phyloP scores from a whole-genome alignment of 2,797 vertebrate genomes.

The Channallabes apus region DNA sequence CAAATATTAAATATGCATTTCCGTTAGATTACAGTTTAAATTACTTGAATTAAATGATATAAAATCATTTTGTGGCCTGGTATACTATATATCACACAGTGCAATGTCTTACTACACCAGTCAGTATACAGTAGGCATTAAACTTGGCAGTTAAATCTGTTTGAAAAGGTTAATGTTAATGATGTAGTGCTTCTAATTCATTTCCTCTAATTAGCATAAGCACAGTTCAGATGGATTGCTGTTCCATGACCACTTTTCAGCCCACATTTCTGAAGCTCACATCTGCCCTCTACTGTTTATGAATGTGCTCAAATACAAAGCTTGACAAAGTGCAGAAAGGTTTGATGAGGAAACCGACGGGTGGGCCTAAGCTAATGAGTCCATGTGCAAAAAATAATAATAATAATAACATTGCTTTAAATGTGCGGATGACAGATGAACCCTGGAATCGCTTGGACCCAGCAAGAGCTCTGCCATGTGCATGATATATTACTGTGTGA shows the following conservation, averaged over 20 bases:
- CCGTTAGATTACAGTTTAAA: not conserved
- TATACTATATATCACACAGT: not conserved
- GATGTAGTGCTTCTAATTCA: constrained; percentile 4
- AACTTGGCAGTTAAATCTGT: not conserved
- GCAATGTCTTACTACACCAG: not conserved
- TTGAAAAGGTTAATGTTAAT: constrained; percentile 24
- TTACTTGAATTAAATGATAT: not conserved
- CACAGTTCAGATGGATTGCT: constrained; percentile 42
- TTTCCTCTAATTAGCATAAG: constrained; percentile 51
- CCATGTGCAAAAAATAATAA: constrained; percentile 15
- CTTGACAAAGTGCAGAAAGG: not conserved
- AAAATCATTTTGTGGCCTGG: not conserved
- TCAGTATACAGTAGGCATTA: not conserved
- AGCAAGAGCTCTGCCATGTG: constrained; percentile 16
- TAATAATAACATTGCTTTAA: constrained; percentile 17
- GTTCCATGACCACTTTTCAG: constrained; percentile 35
- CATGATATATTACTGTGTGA: constrained; percentile 21
- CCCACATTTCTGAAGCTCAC: constrained; percentile 72
- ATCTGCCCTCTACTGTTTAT: constrained; percentile 85
- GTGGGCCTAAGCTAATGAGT: constrained; percentile 32
- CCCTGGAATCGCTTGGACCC: constrained; percentile 25
- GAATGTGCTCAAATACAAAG: constrained; percentile 47
- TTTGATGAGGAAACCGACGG: not conserved
- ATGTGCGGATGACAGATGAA: constrained; percentile 41
- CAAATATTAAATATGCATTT: not conserved